These are phyloP conservation scores for Protobothrops mucrosquamatus DNA, from an alignment of 2,113 vertebrate species.

Conservation along the genomic window DNA sequence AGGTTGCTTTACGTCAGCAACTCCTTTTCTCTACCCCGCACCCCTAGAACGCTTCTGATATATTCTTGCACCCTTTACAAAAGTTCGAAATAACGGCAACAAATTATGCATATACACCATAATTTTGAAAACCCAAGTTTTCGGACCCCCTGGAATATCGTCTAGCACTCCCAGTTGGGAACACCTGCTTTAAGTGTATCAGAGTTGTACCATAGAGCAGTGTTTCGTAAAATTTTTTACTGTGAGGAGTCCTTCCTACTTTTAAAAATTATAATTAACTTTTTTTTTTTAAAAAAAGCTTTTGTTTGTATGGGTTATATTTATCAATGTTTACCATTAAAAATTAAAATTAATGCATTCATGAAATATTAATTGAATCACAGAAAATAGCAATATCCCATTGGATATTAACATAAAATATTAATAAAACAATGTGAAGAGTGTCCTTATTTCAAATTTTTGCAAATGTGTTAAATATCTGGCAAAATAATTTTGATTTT, in stretches of 20 bases:
- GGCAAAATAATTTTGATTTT: background rate
- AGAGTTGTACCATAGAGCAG: background rate
- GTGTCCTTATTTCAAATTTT: background rate
- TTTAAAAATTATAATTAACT: background rate
- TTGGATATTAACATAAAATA: background rate
- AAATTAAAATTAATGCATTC: background rate
- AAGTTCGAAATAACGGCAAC: too few relatives aligned
- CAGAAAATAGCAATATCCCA: background rate
- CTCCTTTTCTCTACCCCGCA: too few relatives aligned
- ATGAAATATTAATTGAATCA: background rate
- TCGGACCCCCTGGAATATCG: too few relatives aligned
- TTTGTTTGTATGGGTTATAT: background rate
- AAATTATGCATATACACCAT: too few relatives aligned
- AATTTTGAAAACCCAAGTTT: too few relatives aligned
- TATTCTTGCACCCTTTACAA: too few relatives aligned
- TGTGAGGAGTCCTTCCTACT: background rate
- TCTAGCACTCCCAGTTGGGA: too few relatives aligned
- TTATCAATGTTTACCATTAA: background rate
- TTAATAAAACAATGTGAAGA: background rate
- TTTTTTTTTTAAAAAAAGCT: background rate
- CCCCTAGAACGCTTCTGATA: too few relatives aligned
- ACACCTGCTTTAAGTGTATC: background rate
- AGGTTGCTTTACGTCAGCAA: too few relatives aligned
- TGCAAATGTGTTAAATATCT: background rate
- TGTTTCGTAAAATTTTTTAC: background rate